Conservation (phyloP, 1,140 invertebrate genomes). For the Lordiphosa mommai region DNA sequence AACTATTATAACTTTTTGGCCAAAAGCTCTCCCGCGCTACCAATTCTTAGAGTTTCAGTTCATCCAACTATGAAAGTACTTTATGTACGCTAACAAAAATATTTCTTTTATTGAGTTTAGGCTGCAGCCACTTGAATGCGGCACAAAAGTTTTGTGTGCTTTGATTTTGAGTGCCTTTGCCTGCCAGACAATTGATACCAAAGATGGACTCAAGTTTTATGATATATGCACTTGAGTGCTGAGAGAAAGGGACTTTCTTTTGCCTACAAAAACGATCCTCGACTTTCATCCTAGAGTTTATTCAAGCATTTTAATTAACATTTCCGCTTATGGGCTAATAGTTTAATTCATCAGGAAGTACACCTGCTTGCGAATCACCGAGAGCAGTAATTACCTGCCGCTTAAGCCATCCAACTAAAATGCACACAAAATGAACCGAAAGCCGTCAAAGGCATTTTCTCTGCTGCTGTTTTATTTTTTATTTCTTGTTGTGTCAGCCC, state of each 20-base stretch:
- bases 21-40: constrained; percentile 4
- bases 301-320: too few relatives aligned
- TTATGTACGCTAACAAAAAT: constrained; percentile 77
- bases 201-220: constrained; percentile 6
- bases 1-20: constrained; percentile 70
- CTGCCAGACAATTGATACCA: constrained; percentile 47
- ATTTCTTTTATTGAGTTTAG: constrained; percentile 76
- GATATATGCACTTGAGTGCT: constrained; percentile 30
- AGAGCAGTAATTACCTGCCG: constrained; percentile 59
- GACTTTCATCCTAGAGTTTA: too few relatives aligned
- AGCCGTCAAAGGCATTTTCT: constrained; percentile 44
- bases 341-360: constrained; percentile 42
- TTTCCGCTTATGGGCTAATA: constrained; percentile 39
- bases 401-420: constrained; percentile 27
- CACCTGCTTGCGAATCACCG: constrained; percentile 1
- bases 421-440: constrained; percentile 50
- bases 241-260: constrained; percentile 11
- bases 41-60: constrained; percentile 64
- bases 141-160: constrained; percentile 51
- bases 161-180: constrained; percentile 53
- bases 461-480: neutral
- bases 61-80: constrained; percentile 76
- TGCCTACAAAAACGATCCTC: too few relatives aligned
- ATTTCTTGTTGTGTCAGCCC: constrained; percentile 3
- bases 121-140: constrained; percentile 32